phyloP scores from a whole-genome alignment of 2,797 vertebrate species.

The Naso thynnoides region DNA sequence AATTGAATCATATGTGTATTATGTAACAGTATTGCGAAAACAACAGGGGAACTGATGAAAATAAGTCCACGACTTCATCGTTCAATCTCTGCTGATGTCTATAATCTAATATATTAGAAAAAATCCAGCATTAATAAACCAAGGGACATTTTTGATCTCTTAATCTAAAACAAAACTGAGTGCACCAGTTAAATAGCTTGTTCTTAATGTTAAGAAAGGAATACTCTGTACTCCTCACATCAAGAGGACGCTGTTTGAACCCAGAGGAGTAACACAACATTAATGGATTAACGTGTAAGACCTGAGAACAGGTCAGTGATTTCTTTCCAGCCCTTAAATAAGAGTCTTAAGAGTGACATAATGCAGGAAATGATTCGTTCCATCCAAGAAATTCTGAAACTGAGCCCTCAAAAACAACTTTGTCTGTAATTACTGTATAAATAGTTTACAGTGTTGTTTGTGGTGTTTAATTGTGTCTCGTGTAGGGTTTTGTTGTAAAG shows the following conservation, averaged over 20 bases:
- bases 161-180: not conserved
- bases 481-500: constrained; percentile 8
- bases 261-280: not conserved
- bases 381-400: constrained; percentile 12
- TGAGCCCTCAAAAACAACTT: not conserved
- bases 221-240: not conserved
- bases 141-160: not conserved
- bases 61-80: not conserved
- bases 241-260: not conserved
- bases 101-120: not conserved
- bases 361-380: constrained; percentile 55
- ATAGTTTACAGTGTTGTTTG: constrained; percentile 8
- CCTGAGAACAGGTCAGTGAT: constrained; percentile 20
- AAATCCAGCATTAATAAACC: not conserved
- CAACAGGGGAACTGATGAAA: not conserved
- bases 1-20: not conserved
- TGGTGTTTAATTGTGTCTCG: constrained; percentile 4
- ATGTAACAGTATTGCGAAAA: not conserved
- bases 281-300: constrained; percentile 21
- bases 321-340: constrained; percentile 19
- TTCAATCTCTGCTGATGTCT: not conserved
- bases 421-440: constrained; percentile 19
- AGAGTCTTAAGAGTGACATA: constrained; percentile 9
- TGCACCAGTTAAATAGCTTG: not conserved
- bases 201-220: not conserved